Evolutionary conservation across 2,797 vertebrate species (phyloP).

Genomic region (Clarias platycephalus): DNA sequence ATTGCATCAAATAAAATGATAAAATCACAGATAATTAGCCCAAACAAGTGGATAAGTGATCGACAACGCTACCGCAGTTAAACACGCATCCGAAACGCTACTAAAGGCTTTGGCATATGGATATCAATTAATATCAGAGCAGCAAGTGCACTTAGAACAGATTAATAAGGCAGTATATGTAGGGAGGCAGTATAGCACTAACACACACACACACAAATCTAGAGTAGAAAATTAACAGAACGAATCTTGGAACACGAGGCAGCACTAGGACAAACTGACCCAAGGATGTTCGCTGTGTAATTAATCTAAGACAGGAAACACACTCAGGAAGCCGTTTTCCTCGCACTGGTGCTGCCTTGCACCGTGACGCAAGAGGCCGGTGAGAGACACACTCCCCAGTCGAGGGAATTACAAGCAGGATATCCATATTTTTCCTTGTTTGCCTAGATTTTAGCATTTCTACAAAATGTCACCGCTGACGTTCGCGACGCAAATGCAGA

Average conservation of each 20-base stretch:
- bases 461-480: conserved; percentile 10
- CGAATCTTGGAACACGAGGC: conserved; percentile 7
- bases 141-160: neutral
- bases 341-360: conserved; percentile 29
- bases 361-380: conserved; percentile 36
- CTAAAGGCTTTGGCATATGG: neutral
- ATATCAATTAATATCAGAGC: neutral
- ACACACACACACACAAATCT: neutral
- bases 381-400: conserved; percentile 17
- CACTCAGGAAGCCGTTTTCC: conserved; percentile 36
- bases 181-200: neutral
- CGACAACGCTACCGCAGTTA: neutral
- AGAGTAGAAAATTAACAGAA: neutral
- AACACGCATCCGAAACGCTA: neutral
- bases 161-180: neutral
- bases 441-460: neutral
- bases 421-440: conserved; percentile 37
- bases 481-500: neutral
- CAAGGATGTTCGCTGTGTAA: neutral
- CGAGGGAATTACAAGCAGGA: conserved; percentile 37
- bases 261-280: conserved; percentile 2
- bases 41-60: neutral
- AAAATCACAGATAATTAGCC: neutral
- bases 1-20: neutral
- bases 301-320: conserved; percentile 34